Evolutionary conservation across 92 coral and sea anemone genomes (phyloP).

Genomic region (Epizoanthus fatuus): DNA sequence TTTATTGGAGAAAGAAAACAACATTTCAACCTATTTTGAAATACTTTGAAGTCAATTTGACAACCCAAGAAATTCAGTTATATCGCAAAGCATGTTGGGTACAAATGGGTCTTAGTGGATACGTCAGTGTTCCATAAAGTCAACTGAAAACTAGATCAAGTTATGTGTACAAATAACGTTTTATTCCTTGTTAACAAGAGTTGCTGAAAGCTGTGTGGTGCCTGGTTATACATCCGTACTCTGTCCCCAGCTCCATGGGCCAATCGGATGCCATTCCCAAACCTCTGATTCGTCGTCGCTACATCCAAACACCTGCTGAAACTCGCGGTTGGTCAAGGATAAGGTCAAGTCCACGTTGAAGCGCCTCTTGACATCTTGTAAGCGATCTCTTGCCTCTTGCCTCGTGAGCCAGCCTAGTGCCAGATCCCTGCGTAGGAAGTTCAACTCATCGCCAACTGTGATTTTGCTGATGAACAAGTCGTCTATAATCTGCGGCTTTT

Average conservation of each 20-base stretch:
- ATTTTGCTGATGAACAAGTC: slow-evolving; percentile 47
- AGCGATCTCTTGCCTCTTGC: slow-evolving; percentile 20
- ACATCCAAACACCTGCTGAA: slow-evolving; percentile 10
- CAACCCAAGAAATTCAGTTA: too few species aligned
- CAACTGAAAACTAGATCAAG: too few species aligned
- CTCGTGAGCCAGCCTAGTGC: slow-evolving; percentile 18
- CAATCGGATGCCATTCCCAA: background rate
- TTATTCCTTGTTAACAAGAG: too few species aligned
- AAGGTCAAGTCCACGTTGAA: slow-evolving; percentile 25
- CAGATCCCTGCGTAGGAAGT: slow-evolving; percentile 42
- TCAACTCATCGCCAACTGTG: slow-evolving; percentile 26
- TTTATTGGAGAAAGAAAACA: too few species aligned
- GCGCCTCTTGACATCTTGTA: slow-evolving; percentile 20
- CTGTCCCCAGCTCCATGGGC: slow-evolving; percentile 1
- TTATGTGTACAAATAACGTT: too few species aligned
- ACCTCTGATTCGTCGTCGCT: slow-evolving; percentile 12
- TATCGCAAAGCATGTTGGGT: too few species aligned
- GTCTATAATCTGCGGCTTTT: slow-evolving; percentile 16
- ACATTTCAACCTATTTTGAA: too few species aligned
- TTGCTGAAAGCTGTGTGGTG: background rate
- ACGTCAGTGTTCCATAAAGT: too few species aligned
- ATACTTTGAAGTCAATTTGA: too few species aligned
- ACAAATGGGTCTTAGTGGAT: too few species aligned
- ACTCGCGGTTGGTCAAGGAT: slow-evolving; percentile 22
- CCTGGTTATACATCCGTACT: slow-evolving; percentile 2